Base-by-base conservation (phyloP, 2,888 invertebrate species). In the Anorthoa munda region DNA sequence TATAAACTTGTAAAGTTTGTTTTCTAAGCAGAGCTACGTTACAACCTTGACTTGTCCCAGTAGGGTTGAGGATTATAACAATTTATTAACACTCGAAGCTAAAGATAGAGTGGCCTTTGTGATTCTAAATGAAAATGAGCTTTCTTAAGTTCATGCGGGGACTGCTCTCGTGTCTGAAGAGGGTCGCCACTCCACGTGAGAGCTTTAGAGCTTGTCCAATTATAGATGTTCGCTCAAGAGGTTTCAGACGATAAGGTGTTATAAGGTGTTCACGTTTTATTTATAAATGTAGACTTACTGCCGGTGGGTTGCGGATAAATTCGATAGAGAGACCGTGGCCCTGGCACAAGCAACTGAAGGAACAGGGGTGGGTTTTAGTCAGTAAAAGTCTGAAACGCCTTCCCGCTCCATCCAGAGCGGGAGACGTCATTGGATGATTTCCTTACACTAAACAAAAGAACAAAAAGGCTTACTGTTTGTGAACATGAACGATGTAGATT, bases 151-250 rank as follows among this genome's bases (percentile, higher is more conserved):
- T 90, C 75, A 90, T 89, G 88, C 87, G 83, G 89, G 92, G 89
- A 88, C 87, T 88, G 85, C 90, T 90, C 92, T 92, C 83, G 84
- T 89, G 89, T 75, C 83, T 91, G 92, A 94, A 94, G 93, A 94
- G 95, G 95, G 95, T 95, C 93, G 89, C 90, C 91, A 86, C 95
- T 95, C 88, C 88, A 89, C 86, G 75, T 83, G 90, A 94, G 93
- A 87, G 90, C 92, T 85, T 92, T 93, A 91, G 91, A 92, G 92
- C 90, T 90, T 93, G 92, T 93, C 93, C 94, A 95, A 95, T 95
- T 95, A 94, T 93, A 94, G 91, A 92, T 92, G 91, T 93, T 94
- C 93, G 93, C 86, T 85, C 85, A 85, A 92, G 90, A 92, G 92
- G 90, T 90, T 86, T 89, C 86, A 86, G 81, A 87, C 90, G 72